Evolutionary conservation across 2,797 vertebrate species (phyloP).

Genomic region (Scleropages formosus): DNA sequence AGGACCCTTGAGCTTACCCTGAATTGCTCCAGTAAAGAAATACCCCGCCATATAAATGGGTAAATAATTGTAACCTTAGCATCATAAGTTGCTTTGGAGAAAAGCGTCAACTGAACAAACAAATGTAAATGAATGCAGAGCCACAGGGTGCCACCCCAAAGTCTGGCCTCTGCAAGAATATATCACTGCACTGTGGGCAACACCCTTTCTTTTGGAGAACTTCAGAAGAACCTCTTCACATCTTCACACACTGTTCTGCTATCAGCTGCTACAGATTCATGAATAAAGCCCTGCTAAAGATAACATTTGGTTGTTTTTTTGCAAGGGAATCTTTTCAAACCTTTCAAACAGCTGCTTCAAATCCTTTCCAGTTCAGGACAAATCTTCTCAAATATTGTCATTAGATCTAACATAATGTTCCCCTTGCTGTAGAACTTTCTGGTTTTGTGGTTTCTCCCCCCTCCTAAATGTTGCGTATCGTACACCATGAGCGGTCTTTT

Average conservation of each 20-base stretch:
- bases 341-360: background rate
- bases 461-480: too few relatives aligned
- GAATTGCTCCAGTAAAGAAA: too few relatives aligned
- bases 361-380: background rate
- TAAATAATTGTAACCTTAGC: too few relatives aligned
- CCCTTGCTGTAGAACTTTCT: background rate
- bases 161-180: background rate
- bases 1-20: too few relatives aligned
- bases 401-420: background rate
- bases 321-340: background rate
- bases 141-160: too few relatives aligned
- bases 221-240: slow-evolving; percentile 2
- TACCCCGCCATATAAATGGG: too few relatives aligned
- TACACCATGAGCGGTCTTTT: too few relatives aligned
- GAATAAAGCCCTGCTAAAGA: background rate
- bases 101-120: too few relatives aligned
- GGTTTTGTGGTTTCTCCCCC: background rate
- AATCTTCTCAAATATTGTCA: background rate
- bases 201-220: background rate
- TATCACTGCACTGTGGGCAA: background rate
- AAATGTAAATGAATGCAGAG: too few relatives aligned
- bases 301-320: background rate
- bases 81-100: too few relatives aligned
- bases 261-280: background rate
- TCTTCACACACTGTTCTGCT: background rate